Percentiles rank a stretch among this genome's conserved stretches.
phyloP scores from a whole-genome alignment of 2,888 invertebrate genomes.

The Stenchaetothrips biformis region DNA sequence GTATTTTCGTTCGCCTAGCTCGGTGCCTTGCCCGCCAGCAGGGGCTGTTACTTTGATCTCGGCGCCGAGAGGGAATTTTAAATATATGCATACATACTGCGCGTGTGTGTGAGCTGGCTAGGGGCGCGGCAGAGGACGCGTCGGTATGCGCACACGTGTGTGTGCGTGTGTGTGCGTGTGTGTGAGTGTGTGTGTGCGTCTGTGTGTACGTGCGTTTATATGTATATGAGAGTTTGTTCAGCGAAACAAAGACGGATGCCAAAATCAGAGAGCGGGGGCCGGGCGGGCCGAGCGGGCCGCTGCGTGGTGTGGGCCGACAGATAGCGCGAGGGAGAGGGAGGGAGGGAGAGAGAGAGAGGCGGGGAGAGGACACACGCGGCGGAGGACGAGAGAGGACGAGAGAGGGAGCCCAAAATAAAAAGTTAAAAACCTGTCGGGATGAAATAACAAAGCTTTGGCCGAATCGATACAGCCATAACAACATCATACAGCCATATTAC shows the following conservation, averaged over 20 bases:
- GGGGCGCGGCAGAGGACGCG: neutral
- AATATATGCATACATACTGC: slow-evolving; percentile 3
- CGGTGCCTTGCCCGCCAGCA: neutral
- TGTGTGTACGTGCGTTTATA: slow-evolving; percentile 3
- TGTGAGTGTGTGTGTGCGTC: neutral
- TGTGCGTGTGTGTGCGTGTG: neutral
- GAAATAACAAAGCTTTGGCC: slow-evolving; percentile 23
- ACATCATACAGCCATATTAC: slow-evolving; percentile 25
- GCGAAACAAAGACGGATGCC: slow-evolving; percentile 24
- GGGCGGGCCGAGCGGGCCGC: neutral
- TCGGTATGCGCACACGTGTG: neutral
- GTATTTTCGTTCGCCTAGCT: neutral
- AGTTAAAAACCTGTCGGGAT: slow-evolving; percentile 24
- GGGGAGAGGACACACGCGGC: neutral
- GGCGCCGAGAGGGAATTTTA: slow-evolving; percentile 5
- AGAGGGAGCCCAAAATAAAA: slow-evolving; percentile 18
- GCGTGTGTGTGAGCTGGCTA: neutral
- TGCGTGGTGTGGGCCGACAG: neutral
- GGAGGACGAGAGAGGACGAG: slow-evolving; percentile 13
- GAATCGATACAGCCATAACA: slow-evolving; percentile 24
- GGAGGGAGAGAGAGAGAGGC: neutral
- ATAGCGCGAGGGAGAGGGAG: neutral
- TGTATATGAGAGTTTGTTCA: slow-evolving; percentile 17
- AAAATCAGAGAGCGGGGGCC: slow-evolving; percentile 12
- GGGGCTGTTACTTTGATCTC: slow-evolving; percentile 17